Evolutionary conservation across 1,140 invertebrate genomes (phyloP), one percentile per base, ranked within the genome.

Genomic region (Mizuhopecten yessoensis): DNA sequence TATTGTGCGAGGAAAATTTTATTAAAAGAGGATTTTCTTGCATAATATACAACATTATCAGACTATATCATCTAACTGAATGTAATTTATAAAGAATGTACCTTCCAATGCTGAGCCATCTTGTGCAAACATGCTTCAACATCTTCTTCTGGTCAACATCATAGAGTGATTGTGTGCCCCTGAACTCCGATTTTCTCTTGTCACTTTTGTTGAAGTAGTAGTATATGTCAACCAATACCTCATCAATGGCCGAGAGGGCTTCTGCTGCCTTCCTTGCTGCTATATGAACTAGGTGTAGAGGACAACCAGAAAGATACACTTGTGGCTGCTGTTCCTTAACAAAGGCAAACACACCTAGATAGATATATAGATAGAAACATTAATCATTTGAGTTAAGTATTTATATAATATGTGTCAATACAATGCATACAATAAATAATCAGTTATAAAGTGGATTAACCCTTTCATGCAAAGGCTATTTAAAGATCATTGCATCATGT

Each of bases 161-260:
- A 36, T 90, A 91, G 0, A 94, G 45, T 0, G 89, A 87, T 42
- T 93, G 92, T 23, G 34, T n/a, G 34, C n/a, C 86, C 57, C 90
- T 89, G 33, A 93, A 88, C 5, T 42, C 86, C 34, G 11, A 17
- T 36, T 92, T 75, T 34, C 93, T 45, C 15, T 91, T 91, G 17
- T 88, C 87, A 90, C 91, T 93, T 57, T 93, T 93, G 20, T 92
- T 86, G 20, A 94, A 93, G 45, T 91, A 94, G 75, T 93, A 93
- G 34, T 7, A 39, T 0, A 92, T 90, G n/a, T 94, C 92, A 9
- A 92, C 49, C 45, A 94, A 87, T 0, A 87, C 89, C 34, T 93
- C 88, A 42, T 93, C 92, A n/a, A 93, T 86, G n/a, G 87, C 29
- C 3, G 45, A 17, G 20, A 57, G 45, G 20, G 9, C 7, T 20